Percentiles rank a stretch among this genome's conserved stretches.
Conservation (phyloP, 2,797 vertebrate genomes). For the Pseudocheirus occidentalis region DNA sequence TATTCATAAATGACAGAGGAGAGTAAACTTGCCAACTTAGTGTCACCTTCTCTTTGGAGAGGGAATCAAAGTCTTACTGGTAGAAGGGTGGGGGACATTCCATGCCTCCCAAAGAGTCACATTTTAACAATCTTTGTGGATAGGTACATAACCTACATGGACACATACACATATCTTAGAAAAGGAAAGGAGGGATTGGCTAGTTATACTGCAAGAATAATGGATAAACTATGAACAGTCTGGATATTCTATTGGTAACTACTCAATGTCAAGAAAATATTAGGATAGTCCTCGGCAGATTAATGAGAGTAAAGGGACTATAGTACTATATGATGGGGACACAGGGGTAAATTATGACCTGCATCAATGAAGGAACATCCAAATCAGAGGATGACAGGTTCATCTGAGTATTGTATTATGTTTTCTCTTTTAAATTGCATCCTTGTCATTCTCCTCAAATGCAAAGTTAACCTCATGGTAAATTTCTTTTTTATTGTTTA, state of each 20-base stretch:
- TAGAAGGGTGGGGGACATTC: neutral
- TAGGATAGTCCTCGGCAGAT: neutral
- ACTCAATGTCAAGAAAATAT: neutral
- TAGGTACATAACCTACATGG: neutral
- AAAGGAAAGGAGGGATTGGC: neutral
- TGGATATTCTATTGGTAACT: neutral
- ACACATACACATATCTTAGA: neutral
- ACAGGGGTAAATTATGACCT: neutral
- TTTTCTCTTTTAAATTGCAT: too few relatives aligned
- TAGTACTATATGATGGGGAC: neutral
- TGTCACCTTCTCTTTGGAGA: neutral
- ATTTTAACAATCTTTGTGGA: neutral
- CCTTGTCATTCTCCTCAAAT: too few relatives aligned
- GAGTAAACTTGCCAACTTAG: neutral
- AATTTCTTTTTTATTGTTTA: too few relatives aligned
- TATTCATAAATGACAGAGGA: neutral
- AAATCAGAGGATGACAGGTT: neutral
- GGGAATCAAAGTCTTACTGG: neutral
- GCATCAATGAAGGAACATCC: neutral
- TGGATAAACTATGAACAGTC: neutral
- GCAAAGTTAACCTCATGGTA: too few relatives aligned
- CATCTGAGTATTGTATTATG: too few relatives aligned
- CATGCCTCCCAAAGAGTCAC: neutral
- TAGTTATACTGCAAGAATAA: neutral
- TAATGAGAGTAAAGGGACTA: neutral